These are phyloP conservation scores for Nebria ingens DNA, from an alignment of 1,140 invertebrate species.

Conservation along the genomic window DNA sequence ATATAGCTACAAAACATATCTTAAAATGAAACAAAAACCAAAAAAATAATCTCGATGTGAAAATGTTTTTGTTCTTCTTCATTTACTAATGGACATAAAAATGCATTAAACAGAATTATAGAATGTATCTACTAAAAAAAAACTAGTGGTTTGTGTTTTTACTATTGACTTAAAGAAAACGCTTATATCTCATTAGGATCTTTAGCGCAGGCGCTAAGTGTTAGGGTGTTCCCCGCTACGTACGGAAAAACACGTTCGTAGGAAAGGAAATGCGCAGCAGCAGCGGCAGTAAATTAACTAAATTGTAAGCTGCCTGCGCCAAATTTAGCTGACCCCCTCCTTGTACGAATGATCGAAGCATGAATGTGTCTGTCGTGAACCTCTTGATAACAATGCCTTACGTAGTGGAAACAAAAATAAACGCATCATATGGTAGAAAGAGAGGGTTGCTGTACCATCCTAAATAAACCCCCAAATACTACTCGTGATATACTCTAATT, in stretches of 20 bases:
- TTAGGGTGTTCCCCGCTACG: not conserved
- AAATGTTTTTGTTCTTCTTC: not conserved
- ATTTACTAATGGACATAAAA: slow-evolving; percentile 1
- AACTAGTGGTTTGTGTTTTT: slow-evolving; percentile 8
- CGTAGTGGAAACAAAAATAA: not conserved
- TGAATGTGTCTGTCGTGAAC: slow-evolving; percentile 2
- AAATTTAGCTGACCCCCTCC: slow-evolving; percentile 2
- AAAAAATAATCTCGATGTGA: slow-evolving; percentile 4
- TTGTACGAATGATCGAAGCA: not conserved
- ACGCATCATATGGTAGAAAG: slow-evolving; percentile 4
- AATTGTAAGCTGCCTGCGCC: not conserved
- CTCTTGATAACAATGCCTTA: slow-evolving; percentile 9
- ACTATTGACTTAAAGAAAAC: not conserved
- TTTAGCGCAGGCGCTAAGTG: slow-evolving; percentile 8
- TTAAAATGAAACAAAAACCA: slow-evolving; percentile 6
- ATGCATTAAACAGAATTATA: not conserved
- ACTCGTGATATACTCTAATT: too few species aligned
- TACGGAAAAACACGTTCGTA: not conserved
- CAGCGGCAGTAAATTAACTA: not conserved
- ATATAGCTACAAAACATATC: slow-evolving; percentile 7
- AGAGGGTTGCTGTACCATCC: slow-evolving; percentile 1
- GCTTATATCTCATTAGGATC: slow-evolving; percentile 6
- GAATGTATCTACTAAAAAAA: too few species aligned
- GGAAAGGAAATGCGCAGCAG: not conserved
- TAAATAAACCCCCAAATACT: not conserved